Conservation (phyloP, 1,140 invertebrate species). For the Lucilia cuprina region DNA sequence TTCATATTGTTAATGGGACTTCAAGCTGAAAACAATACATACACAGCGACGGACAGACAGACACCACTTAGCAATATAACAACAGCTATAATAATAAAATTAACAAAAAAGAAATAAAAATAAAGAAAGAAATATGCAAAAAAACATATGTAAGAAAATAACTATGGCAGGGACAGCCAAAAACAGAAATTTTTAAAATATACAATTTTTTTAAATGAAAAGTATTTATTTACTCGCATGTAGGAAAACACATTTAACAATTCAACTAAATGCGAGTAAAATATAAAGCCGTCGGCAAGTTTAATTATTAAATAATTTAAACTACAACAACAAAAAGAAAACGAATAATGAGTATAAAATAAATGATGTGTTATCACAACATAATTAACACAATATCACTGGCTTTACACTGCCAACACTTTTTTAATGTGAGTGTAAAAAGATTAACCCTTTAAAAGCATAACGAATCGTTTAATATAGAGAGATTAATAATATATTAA, state of each 20-base stretch:
- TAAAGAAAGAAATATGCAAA: neutral
- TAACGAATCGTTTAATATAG: too few species aligned
- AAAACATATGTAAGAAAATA: neutral
- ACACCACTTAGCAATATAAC: neutral
- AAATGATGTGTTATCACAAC: conserved; percentile 28
- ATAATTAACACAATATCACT: conserved; percentile 25
- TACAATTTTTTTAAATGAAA: too few species aligned
- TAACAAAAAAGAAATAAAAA: neutral
- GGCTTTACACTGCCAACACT: too few species aligned
- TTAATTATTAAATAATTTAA: neutral
- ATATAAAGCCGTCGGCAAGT: neutral
- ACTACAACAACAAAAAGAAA: neutral
- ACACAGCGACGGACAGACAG: neutral
- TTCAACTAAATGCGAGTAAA: neutral
- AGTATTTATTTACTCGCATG: too few species aligned
- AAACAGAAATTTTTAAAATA: neutral
- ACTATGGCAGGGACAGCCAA: neutral
- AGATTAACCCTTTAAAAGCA: too few species aligned
- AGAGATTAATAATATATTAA: too few species aligned
- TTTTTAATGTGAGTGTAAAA: too few species aligned
- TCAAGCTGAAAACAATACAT: neutral
- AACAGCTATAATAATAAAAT: neutral
- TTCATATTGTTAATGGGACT: conserved; percentile 22
- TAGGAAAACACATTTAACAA: too few species aligned
- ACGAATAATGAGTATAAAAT: neutral